Evolutionary conservation across 2,888 invertebrate genomes (phyloP), one percentile per base, ranked within the genome.

Genomic region (Synanthedon vespiformis): DNA sequence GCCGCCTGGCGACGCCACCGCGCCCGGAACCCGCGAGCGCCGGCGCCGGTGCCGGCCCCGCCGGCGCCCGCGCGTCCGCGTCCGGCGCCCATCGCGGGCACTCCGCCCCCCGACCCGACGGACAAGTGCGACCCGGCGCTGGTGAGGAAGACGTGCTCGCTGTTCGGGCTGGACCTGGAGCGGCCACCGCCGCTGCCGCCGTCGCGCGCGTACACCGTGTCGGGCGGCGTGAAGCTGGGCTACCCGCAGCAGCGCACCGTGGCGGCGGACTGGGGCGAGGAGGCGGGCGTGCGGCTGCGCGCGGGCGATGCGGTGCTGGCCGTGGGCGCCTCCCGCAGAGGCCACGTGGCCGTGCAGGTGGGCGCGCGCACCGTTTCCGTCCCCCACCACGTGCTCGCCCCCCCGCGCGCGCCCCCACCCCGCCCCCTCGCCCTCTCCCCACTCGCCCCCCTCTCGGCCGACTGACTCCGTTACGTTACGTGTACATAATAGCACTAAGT

Each of bases 201-300:
- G 40, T 93, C 95, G 67, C 90, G 97, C 63, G 92, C 95, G 2
- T 97, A 98, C 84, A 96, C 96, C 5, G 95, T 97, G 55, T 89
- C 93, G 34, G 95, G 95, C 64, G 95, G 96, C 77, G 94, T 95
- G 55, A 96, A 96, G 86, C 88, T 96, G 61, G 94, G 95, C 64
- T 97, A 97, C 88, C 97, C 97, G 58, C 97, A 97, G 86, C 94
- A 93, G 62, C 91, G 97, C 71, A 89, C 94, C 55, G 95, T 97
- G 94, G 95, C 95, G 82, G 93, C 94, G 89, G 93, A 93, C 63
- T 97, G 94, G 88, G 92, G 93, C 61, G 89, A 87, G 54, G 69
- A 67, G 41, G 56, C 51, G 58, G 84, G 75, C 57, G 78, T 74
- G 52, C 70, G 63, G 56, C 68, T 79, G 72, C 73, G 78, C 40